These are phyloP conservation scores for Champsocephalus gunnari DNA, from an alignment of 2,797 vertebrate genomes.

Conservation along the genomic window DNA sequence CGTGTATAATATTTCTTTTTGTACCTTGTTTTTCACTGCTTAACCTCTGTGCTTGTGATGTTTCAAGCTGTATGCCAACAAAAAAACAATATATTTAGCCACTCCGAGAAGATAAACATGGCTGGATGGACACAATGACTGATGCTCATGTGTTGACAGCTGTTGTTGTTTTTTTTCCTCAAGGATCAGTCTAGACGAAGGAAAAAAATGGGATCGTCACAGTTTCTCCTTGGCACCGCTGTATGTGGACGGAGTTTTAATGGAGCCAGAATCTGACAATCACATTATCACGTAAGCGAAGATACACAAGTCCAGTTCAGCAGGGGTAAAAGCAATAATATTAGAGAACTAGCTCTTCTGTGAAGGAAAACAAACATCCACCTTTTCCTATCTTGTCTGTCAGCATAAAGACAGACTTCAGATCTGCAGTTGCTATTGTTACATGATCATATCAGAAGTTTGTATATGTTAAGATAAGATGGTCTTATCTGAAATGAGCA, in stretches of 20 bases:
- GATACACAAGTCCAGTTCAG: conserved; percentile 25
- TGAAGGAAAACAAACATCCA: conserved; percentile 41
- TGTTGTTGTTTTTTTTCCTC: conserved; percentile 42
- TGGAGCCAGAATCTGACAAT: conserved; percentile 94
- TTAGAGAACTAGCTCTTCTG: conserved; percentile 26
- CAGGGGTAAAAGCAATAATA: conserved; percentile 45
- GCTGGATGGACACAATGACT: conserved; percentile 23
- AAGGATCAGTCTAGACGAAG: conserved; percentile 97
- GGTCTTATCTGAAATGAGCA: conserved; percentile 20
- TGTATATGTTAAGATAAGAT: not conserved
- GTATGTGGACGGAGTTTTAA: conserved; percentile 95
- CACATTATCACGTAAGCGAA: conserved; percentile 97
- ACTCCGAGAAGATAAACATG: conserved; percentile 15
- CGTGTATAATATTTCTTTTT: conserved; percentile 60
- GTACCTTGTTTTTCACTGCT: conserved; percentile 40
- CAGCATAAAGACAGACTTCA: conserved; percentile 16
- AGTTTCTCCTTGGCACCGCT: conserved; percentile 93
- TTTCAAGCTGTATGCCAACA: conserved; percentile 26
- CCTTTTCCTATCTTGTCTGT: conserved; percentile 17
- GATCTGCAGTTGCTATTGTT: conserved; percentile 5
- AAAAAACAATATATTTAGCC: conserved; percentile 32
- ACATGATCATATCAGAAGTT: conserved; percentile 3
- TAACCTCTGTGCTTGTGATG: conserved; percentile 16
- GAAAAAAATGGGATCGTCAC: conserved; percentile 93
- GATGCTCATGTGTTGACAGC: conserved; percentile 45